Conservation (phyloP, 2,113 vertebrate species). For the Aphelocoma coerulescens region DNA sequence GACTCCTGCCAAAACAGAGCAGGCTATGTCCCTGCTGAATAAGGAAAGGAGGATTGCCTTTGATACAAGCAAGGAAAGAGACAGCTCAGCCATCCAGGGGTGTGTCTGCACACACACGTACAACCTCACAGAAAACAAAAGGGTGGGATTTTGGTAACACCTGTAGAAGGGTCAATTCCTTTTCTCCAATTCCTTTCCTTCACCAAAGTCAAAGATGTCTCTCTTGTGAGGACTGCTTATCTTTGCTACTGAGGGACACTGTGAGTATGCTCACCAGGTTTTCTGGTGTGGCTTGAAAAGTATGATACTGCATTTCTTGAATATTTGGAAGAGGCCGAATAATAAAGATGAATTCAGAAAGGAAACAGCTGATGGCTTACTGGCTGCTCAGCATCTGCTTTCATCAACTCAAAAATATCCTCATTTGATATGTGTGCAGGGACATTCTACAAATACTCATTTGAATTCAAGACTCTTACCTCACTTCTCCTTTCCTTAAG, state of each 20-base stretch:
- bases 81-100: not conserved
- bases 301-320: not conserved
- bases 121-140: not conserved
- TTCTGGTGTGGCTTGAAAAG: not conserved
- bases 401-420: not conserved
- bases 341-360: not conserved
- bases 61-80: not conserved
- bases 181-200: not conserved
- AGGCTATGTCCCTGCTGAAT: not conserved
- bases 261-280: not conserved
- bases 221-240: not conserved
- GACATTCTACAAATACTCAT: not conserved
- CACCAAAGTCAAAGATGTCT: not conserved
- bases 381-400: not conserved
- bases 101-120: fast-evolving
- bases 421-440: not conserved
- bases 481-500: not conserved
- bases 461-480: not conserved
- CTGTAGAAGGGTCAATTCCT: not conserved
- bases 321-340: not conserved
- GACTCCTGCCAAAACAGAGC: not conserved
- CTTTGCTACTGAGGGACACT: not conserved
- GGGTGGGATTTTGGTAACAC: not conserved
- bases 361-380: not conserved
- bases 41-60: not conserved